phyloP scores from a whole-genome alignment of 2,888 invertebrate species.

The Urechis unicinctus region DNA sequence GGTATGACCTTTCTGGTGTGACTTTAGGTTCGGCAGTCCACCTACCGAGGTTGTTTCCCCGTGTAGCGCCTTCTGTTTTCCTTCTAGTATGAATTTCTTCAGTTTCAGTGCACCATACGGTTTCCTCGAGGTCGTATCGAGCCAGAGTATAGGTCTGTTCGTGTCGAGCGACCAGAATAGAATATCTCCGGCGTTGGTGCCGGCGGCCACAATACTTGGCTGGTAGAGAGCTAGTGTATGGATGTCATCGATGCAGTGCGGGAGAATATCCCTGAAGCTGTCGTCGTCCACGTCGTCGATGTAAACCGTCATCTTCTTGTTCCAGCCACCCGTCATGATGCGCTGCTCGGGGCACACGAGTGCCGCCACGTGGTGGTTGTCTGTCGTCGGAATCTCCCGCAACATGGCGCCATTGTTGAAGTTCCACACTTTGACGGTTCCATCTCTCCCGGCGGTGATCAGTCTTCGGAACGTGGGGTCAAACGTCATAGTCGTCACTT shows the following conservation, averaged over 20 bases:
- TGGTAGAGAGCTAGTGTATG: conserved; percentile 60
- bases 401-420: conserved; percentile 69
- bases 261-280: conserved; percentile 5
- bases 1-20: no score
- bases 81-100: no score
- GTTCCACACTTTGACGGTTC: conserved; percentile 76
- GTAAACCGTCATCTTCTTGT: conserved; percentile 50
- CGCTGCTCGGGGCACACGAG: conserved; percentile 56
- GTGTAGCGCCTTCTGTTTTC: no score
- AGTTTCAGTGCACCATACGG: no score
- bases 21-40: no score
- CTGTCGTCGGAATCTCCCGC: conserved; percentile 3
- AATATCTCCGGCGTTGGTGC: conserved; percentile 72
- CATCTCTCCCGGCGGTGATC: conserved; percentile 72
- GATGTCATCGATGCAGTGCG: conserved; percentile 67
- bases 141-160: conserved; percentile 1
- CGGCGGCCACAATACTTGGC: conserved; percentile 52
- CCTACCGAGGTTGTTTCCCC: no score
- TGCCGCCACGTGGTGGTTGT: conserved; percentile 57
- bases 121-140: conserved; percentile 1
- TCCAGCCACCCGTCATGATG: conserved; percentile 75
- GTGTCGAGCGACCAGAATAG: conserved; percentile 67
- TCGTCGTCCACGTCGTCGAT: conserved; percentile 7
- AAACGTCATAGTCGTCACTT: conserved; percentile 72
- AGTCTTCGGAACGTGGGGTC: conserved; percentile 69